Evolutionary conservation across 1,140 invertebrate species (phyloP).

Genomic region (Temnothorax curvispinosus): DNA sequence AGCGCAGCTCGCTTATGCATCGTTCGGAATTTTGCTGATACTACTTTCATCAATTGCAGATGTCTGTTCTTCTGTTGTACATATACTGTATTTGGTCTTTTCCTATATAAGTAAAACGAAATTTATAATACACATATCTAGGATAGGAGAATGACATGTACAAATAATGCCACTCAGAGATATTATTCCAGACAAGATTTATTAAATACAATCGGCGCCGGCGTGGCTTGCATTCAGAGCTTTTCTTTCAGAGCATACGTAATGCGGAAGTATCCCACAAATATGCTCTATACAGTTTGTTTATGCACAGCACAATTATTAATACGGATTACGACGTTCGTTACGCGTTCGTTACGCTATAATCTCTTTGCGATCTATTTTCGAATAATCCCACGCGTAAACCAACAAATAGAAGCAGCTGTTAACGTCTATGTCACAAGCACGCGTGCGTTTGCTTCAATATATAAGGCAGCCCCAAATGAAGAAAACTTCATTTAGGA

Average conservation of each 20-base stretch:
- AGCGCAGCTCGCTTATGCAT: background rate
- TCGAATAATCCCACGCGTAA: conserved; percentile 83
- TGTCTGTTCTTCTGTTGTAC: background rate
- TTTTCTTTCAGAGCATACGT: background rate
- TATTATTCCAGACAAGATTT: background rate
- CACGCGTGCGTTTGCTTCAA: conserved; percentile 72
- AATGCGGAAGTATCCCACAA: conserved; percentile 21
- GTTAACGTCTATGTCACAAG: conserved; percentile 46
- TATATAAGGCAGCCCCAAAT: conserved; percentile 69
- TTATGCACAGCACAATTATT: conserved; percentile 75
- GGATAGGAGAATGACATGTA: background rate
- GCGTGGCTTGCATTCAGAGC: background rate
- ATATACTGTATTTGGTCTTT: background rate
- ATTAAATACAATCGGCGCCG: background rate
- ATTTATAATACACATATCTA: too few species aligned
- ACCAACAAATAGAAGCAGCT: conserved; percentile 84
- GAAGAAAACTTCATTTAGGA: conserved; percentile 35
- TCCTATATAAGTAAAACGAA: background rate
- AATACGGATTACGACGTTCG: conserved; percentile 81
- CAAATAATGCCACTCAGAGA: background rate
- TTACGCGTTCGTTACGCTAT: conserved; percentile 76
- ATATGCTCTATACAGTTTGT: background rate
- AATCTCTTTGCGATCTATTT: conserved; percentile 81
- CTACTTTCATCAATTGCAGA: background rate
- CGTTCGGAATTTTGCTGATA: conserved; percentile 22